These are phyloP conservation scores for Ia io DNA, from an alignment of 2,113 vertebrate genomes.

Conservation along the genomic window DNA sequence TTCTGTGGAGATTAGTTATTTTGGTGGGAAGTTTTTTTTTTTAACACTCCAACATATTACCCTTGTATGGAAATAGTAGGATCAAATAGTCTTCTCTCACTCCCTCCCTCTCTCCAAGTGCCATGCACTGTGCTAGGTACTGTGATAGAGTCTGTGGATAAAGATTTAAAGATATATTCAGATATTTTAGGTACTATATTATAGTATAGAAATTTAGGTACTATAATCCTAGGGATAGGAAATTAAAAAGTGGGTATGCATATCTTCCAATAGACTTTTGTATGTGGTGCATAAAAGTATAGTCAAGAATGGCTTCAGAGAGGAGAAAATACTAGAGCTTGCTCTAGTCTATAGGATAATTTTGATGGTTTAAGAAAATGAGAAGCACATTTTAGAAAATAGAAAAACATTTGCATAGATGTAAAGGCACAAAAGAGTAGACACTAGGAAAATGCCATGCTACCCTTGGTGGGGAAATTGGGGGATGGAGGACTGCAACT, in stretches of 20 bases:
- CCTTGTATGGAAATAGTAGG: background rate
- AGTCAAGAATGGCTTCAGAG: background rate
- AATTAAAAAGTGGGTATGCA: background rate
- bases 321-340: background rate
- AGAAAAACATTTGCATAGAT: background rate
- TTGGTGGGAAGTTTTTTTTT: background rate
- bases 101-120: background rate
- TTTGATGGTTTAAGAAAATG: background rate
- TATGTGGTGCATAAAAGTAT: background rate
- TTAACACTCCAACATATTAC: background rate
- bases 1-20: constrained; percentile 28
- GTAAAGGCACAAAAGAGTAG: background rate
- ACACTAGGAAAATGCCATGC: background rate
- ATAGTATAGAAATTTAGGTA: background rate
- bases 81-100: background rate
- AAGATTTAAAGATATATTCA: background rate
- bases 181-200: background rate
- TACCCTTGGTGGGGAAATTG: background rate
- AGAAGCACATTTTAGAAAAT: background rate
- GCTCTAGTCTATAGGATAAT: background rate
- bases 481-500: fast-evolving
- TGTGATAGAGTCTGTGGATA: background rate
- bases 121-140: background rate
- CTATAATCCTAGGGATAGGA: background rate
- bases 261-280: background rate